Base-by-base conservation (phyloP, 2,797 vertebrate genomes). In the Urophycis tenuis region DNA sequence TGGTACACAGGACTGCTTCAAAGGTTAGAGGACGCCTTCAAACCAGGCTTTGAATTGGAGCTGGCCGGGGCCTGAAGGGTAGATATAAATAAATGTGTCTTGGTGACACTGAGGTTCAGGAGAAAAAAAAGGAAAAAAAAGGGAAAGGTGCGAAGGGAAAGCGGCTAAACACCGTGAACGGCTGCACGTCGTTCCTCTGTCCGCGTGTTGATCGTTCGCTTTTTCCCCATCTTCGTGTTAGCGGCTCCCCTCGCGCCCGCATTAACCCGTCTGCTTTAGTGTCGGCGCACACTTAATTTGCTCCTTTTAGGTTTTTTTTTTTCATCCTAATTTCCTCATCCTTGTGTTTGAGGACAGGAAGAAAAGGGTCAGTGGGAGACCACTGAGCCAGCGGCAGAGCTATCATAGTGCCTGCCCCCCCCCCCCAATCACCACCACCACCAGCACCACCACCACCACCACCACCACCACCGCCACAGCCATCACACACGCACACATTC, bases 381-480 rank as follows among this genome's bases (percentile, higher is more conserved):
- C 91, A 88, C 81, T 86, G 80, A 85, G 89, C 85, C 77, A 31
- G 82, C 84, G 85, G 85, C 85, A 31, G 74, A 77, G 86, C 86
- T 79, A 83, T 84, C 86, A 82, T 87, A 87, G 84, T 85, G 79
- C 84, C 87, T 87, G 84, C n/a, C n/a, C n/a, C n/a, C n/a, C 9
- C 7, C 53, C n/a, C n/a, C n/a, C 53, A 1, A n/a, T 1, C 49
- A 53, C 49, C 19, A 4, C 1, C 49, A 53, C 49, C 39, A 41
- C 11, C 39, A 41, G 2, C 39, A 41, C 11, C 8, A 5, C 22
- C 49, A 53, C 22, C 5, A 22, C 1, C 22, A 60, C 53, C 6
- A 6, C 15, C 45, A 22, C 45, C 45, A 22, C 45, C 45, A 15
- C 14, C 9, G 0, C 6, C 22, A 1, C 53, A 64, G 22, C 22